Evolutionary conservation across 2,113 vertebrate species (phyloP).

Genomic region (Hippotragus niger): DNA sequence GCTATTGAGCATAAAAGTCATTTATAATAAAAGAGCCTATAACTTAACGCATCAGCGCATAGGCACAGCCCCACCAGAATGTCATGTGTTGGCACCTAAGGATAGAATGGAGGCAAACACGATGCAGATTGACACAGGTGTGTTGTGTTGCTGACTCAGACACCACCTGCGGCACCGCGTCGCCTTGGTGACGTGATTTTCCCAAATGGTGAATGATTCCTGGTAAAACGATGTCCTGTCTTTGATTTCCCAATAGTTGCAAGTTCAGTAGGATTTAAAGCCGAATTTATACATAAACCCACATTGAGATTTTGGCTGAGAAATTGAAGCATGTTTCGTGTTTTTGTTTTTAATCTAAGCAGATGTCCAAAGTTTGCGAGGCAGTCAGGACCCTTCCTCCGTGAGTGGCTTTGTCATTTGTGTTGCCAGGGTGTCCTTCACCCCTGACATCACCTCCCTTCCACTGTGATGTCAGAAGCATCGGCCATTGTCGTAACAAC

Average conservation of each 20-base stretch:
- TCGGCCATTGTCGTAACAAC: too few relatives aligned
- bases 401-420: neutral
- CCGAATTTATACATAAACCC: rapidly evolving
- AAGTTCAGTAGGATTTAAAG: neutral
- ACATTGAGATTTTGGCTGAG: neutral
- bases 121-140: neutral
- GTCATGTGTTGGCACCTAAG: neutral
- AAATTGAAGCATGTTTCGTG: neutral
- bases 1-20: neutral
- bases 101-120: neutral
- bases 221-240: neutral
- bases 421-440: too few relatives aligned
- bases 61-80: rapidly evolving
- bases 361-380: rapidly evolving
- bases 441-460: neutral
- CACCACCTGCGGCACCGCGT: neutral
- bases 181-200: neutral
- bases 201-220: neutral
- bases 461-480: too few relatives aligned
- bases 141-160: neutral
- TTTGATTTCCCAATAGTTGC: neutral
- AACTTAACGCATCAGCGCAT: rapidly evolving
- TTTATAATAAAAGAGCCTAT: neutral
- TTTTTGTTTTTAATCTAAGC: neutral
- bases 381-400: too few relatives aligned